phyloP scores from a whole-genome alignment of 2,113 vertebrate genomes.

The Ia io region DNA sequence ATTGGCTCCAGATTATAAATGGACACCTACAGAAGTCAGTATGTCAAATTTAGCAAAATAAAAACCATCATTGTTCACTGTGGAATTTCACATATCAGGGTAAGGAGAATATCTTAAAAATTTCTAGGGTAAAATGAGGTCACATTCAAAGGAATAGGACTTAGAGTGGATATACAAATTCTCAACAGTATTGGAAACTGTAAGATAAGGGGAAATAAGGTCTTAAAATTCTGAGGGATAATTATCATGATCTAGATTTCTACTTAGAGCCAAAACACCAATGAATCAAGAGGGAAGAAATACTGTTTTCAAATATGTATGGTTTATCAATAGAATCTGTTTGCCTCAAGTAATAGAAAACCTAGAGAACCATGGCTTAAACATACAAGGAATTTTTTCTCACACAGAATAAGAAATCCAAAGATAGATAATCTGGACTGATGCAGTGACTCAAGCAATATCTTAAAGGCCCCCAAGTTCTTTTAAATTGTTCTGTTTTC shows the following conservation, averaged over 20 bases:
- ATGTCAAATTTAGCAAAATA: neutral
- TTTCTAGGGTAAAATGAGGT: neutral
- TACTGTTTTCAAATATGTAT: neutral
- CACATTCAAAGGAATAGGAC: neutral
- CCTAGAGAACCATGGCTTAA: neutral
- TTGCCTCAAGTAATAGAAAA: neutral
- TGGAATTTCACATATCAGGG: neutral
- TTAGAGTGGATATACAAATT: neutral
- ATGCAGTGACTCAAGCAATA: neutral
- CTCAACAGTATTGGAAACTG: neutral
- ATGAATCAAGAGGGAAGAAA: neutral
- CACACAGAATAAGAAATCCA: neutral
- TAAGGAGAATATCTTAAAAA: neutral
- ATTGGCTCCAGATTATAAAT: slow-evolving; percentile 11
- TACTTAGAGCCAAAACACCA: slow-evolving; percentile 2
- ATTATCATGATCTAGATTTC: neutral
- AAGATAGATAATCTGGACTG: neutral
- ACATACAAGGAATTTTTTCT: neutral
- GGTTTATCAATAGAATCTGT: neutral
- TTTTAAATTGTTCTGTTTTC: neutral
- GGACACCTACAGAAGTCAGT: neutral
- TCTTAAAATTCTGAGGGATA: slow-evolving; percentile 3
- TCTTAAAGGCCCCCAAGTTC: neutral
- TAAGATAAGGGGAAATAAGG: neutral
- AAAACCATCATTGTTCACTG: neutral